Conservation (phyloP, 2,113 vertebrate species). For the Pangasianodon hypophthalmus region DNA sequence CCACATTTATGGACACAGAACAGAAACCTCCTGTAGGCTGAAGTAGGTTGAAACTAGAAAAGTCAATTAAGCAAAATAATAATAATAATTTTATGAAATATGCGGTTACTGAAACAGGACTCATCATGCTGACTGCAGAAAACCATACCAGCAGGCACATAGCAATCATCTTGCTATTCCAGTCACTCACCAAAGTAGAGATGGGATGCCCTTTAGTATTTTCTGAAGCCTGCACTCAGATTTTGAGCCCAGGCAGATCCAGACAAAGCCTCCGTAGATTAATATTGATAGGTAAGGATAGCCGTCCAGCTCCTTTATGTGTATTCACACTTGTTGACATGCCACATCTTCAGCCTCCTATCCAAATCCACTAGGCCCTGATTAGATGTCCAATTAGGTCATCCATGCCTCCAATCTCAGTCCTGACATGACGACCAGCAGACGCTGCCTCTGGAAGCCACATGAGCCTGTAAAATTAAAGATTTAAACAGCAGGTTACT, state of each 20-base stretch:
- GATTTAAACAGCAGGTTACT: slow-evolving; percentile 28
- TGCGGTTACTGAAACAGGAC: not conserved
- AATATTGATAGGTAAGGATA: slow-evolving; percentile 67
- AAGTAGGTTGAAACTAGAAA: not conserved
- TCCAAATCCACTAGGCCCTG: slow-evolving; percentile 64
- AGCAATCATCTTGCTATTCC: not conserved
- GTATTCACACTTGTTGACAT: slow-evolving; percentile 65
- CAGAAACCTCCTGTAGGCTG: not conserved
- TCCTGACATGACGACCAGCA: slow-evolving; percentile 39
- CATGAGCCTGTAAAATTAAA: slow-evolving; percentile 40
- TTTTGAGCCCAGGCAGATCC: slow-evolving; percentile 53
- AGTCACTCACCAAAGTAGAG: slow-evolving; percentile 46
- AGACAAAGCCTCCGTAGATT: slow-evolving; percentile 61
- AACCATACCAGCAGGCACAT: slow-evolving; percentile 6
- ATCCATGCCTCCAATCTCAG: slow-evolving; percentile 54
- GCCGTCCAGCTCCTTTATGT: slow-evolving; percentile 68
- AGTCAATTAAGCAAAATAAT: not conserved
- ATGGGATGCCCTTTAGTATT: slow-evolving; percentile 57
- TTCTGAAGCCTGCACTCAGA: slow-evolving; percentile 58
- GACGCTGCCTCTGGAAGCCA: slow-evolving; percentile 38
- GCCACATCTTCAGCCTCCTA: slow-evolving; percentile 71
- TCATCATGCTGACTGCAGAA: not conserved
- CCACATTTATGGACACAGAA: slow-evolving; percentile 11
- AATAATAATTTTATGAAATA: not conserved
- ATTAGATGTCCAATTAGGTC: slow-evolving; percentile 49